phyloP scores from a whole-genome alignment of 2,113 vertebrate genomes.

The Tachysurus fulvidraco region DNA sequence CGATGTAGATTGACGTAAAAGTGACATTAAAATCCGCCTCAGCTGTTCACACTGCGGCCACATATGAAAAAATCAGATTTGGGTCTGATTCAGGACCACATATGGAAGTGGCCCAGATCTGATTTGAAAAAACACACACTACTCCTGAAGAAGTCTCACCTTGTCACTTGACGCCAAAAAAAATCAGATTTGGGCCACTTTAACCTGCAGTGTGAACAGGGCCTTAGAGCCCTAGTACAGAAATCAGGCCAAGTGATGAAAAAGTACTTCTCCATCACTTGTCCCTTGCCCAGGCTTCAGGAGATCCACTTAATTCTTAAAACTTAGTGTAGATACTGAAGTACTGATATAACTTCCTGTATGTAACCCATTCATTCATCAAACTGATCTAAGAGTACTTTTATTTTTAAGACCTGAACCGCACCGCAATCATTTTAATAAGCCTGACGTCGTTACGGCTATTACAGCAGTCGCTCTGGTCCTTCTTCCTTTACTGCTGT shows the following conservation, averaged over 20 bases:
- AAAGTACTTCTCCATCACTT: conserved; percentile 12
- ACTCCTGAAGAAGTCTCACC: too few relatives aligned
- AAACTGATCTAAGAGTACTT: background rate
- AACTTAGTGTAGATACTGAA: background rate
- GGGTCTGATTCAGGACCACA: too few relatives aligned
- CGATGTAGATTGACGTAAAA: too few relatives aligned
- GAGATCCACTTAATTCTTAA: background rate
- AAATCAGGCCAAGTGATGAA: conserved; percentile 28
- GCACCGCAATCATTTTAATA: conserved; percentile 38
- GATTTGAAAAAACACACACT: too few relatives aligned
- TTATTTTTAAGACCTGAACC: background rate
- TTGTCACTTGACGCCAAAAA: too few relatives aligned
- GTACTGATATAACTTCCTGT: background rate
- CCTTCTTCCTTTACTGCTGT: conserved; percentile 28
- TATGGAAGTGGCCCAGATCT: too few relatives aligned
- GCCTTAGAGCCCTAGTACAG: background rate
- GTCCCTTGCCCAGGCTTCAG: background rate
- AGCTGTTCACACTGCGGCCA: too few relatives aligned
- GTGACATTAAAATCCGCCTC: too few relatives aligned
- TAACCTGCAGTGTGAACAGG: too few relatives aligned
- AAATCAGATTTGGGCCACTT: too few relatives aligned
- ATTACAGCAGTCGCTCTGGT: background rate
- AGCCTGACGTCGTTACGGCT: conserved; percentile 16
- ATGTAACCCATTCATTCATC: background rate
- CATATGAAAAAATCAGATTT: too few relatives aligned